Evolutionary conservation across 2,888 invertebrate genomes (phyloP).

Genomic region (Leptinotarsa juncta): DNA sequence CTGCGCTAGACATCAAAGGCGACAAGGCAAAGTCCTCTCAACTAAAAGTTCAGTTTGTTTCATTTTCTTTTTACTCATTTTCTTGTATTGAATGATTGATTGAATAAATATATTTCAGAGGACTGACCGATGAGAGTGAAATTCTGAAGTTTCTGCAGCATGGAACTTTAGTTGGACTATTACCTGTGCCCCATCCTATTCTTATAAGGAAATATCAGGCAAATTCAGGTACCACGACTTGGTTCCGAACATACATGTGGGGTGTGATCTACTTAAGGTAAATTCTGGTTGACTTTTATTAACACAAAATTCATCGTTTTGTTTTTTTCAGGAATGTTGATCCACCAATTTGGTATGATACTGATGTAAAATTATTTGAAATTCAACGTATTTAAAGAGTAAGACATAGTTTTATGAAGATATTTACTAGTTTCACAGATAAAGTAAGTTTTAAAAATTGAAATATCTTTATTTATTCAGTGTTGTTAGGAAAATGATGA

Average conservation of each 20-base stretch:
- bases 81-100: too few relatives aligned
- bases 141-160: conserved; percentile 99
- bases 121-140: conserved; percentile 98
- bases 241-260: conserved; percentile 99
- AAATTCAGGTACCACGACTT: conserved; percentile 97
- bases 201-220: conserved; percentile 99
- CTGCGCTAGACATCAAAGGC: too few relatives aligned
- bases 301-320: not conserved
- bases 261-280: conserved; percentile 97
- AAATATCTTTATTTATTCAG: not conserved
- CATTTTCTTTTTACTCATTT: too few relatives aligned
- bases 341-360: conserved; percentile 99
- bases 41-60: too few relatives aligned
- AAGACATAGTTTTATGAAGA: not conserved
- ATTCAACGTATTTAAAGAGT: conserved; percentile 90
- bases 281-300: conserved; percentile 39
- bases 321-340: conserved; percentile 86
- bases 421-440: not conserved
- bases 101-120: conserved; percentile 70
- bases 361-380: conserved; percentile 98
- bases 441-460: not conserved
- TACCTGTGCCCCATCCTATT: conserved; percentile 99
- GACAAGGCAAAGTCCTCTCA: too few relatives aligned
- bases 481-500: not conserved
- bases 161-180: conserved; percentile 95